Evolutionary conservation across 2,888 invertebrate genomes (phyloP).

Genomic region (Caenorhabditis sinica): DNA sequence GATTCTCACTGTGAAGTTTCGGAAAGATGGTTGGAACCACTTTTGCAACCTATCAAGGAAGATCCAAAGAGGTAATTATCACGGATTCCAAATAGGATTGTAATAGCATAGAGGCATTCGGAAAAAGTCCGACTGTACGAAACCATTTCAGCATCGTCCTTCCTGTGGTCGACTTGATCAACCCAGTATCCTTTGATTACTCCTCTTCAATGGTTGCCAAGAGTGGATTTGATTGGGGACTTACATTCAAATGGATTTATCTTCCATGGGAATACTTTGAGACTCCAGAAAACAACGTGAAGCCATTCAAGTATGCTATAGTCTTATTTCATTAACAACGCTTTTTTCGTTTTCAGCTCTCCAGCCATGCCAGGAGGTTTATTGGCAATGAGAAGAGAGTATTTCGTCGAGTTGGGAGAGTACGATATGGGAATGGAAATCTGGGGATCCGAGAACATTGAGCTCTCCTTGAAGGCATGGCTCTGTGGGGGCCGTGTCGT

Average conservation of each 20-base stretch:
- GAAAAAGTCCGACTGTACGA: neutral
- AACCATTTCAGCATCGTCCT: slow-evolving; percentile 90
- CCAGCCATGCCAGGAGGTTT: slow-evolving; percentile 99
- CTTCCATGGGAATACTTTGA: slow-evolving; percentile 88
- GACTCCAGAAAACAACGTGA: slow-evolving; percentile 87
- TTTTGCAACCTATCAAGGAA: slow-evolving; percentile 92
- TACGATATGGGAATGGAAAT: slow-evolving; percentile 99
- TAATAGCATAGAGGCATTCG: no score
- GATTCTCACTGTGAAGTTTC: slow-evolving; percentile 97
- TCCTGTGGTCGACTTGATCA: slow-evolving; percentile 98
- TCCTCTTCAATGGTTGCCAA: slow-evolving; percentile 95
- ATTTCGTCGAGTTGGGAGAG: slow-evolving; percentile 97
- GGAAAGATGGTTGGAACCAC: slow-evolving; percentile 97
- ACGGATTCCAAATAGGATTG: neutral
- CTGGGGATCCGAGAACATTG: slow-evolving; percentile 93
- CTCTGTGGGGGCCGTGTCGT: slow-evolving; percentile 96
- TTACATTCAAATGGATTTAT: slow-evolving; percentile 94
- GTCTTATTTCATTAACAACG: neutral
- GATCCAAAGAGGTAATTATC: slow-evolving; percentile 70
- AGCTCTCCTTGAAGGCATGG: slow-evolving; percentile 87
- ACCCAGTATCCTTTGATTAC: slow-evolving; percentile 94
- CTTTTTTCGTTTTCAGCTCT: slow-evolving; percentile 85
- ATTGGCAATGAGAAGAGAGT: slow-evolving; percentile 93
- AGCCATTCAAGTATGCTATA: slow-evolving; percentile 77
- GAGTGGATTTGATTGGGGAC: slow-evolving; percentile 99